Conservation (phyloP, 1,140 invertebrate genomes). For the Eupeodes corollae region DNA sequence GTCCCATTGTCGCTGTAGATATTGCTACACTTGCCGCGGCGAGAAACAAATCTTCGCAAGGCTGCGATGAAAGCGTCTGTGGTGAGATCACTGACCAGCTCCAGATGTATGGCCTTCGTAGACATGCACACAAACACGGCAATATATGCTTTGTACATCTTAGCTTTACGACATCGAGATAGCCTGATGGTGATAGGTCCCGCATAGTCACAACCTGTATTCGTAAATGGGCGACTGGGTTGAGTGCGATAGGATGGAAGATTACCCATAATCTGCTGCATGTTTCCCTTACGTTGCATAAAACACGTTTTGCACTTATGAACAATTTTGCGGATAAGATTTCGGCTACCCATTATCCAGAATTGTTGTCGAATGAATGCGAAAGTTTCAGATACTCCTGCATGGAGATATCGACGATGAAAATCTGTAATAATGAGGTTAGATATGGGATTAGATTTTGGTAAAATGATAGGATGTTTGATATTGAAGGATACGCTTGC, state of each 20-base stretch:
- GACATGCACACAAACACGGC: conserved; percentile 14
- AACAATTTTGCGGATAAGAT: too few species aligned
- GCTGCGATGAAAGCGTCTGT: conserved; percentile 22
- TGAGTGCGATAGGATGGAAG: conserved; percentile 8
- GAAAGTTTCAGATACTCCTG: not conserved
- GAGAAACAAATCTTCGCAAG: conserved; percentile 20
- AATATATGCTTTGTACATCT: conserved; percentile 15
- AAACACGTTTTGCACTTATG: too few species aligned
- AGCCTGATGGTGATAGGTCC: conserved; percentile 9
- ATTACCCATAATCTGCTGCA: not conserved
- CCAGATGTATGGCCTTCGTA: conserved; percentile 17
- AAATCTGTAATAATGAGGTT: not conserved
- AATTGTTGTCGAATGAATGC: not conserved
- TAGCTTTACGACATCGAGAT: conserved; percentile 11
- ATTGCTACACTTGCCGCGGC: conserved; percentile 9
- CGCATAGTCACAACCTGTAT: conserved; percentile 19
- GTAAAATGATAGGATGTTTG: conserved; percentile 1
- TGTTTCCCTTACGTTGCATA: not conserved
- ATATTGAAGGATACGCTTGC: not conserved
- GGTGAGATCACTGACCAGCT: conserved; percentile 14
- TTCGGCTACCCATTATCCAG: too few species aligned
- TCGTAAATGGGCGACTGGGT: conserved; percentile 15
- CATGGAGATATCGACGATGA: not conserved
- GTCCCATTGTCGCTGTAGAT: not conserved
- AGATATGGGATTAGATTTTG: not conserved